Evolutionary conservation across 2,113 vertebrate genomes (phyloP).

Genomic region (Megalops atlanticus): DNA sequence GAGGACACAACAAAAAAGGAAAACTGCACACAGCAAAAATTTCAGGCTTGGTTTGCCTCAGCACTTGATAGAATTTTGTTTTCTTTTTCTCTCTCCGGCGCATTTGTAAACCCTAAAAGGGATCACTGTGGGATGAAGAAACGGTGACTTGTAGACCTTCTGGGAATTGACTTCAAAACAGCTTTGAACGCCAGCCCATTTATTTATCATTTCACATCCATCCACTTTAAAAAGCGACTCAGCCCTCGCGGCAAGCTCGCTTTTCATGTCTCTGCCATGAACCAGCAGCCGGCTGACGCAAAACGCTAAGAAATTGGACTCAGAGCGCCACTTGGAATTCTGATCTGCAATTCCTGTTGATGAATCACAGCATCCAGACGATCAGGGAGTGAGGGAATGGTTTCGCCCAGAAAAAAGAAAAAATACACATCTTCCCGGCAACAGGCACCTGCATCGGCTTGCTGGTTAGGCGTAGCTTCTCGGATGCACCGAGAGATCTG

Average conservation of each 20-base stretch:
- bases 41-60: not conserved
- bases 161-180: conserved; percentile 27
- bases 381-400: not conserved
- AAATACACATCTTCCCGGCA: not conserved
- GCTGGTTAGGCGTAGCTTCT: not conserved
- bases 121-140: conserved; percentile 11
- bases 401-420: not conserved
- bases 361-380: conserved; percentile 8
- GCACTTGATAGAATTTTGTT: not conserved
- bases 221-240: conserved; percentile 21
- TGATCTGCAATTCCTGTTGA: conserved; percentile 15
- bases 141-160: not conserved
- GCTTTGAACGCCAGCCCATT: conserved; percentile 6
- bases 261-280: conserved; percentile 28
- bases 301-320: conserved; percentile 17
- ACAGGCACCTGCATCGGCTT: not conserved
- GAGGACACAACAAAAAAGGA: not conserved
- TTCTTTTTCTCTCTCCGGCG: not conserved
- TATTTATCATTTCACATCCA: conserved; percentile 26
- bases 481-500: not conserved
- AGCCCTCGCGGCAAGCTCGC: not conserved
- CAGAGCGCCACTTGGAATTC: not conserved
- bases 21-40: not conserved
- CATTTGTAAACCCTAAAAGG: conserved; percentile 11
- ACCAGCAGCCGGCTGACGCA: conserved; percentile 7